A percentile compares a stretch with the other conserved stretches of the same genome.
Conservation (phyloP, 2,888 invertebrate genomes). For the Asteroscopus sphinx region DNA sequence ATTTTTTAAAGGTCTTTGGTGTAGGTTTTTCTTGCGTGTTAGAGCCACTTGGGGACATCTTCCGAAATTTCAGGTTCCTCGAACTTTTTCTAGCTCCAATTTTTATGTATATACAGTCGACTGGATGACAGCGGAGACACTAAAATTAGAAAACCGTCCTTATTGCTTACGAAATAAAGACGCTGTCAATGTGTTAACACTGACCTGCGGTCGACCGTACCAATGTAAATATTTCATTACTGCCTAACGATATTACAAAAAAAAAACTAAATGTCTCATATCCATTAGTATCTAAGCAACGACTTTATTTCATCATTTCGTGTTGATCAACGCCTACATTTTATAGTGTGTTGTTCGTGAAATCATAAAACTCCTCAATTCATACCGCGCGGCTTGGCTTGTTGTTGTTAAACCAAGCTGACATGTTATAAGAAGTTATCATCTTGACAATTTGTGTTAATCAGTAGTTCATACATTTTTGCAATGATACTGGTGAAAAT, state of each 20-base stretch:
- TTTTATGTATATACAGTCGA: too few species aligned
- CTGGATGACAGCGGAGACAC: too few species aligned
- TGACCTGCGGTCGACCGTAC: too few species aligned
- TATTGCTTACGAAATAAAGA: too few species aligned
- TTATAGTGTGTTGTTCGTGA: conserved; percentile 1
- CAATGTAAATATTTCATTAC: too few species aligned
- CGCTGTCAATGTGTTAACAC: too few species aligned
- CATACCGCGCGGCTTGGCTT: not conserved
- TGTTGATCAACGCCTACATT: not conserved
- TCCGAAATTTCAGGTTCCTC: too few species aligned
- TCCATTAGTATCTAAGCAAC: not conserved
- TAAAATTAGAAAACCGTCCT: too few species aligned
- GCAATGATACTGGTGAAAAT: not conserved
- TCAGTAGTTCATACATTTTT: not conserved
- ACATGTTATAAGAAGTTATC: conserved; percentile 5
- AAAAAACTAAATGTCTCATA: not conserved
- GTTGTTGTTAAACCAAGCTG: not conserved
- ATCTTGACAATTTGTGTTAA: conserved; percentile 1
- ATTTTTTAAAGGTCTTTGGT: too few species aligned
- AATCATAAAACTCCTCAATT: conserved; percentile 9
- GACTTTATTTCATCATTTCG: not conserved
- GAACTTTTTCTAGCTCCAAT: too few species aligned
- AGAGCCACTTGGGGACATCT: too few species aligned
- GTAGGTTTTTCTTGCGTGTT: too few species aligned
- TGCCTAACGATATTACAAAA: not conserved